Evolutionary conservation across 2,888 invertebrate genomes (phyloP).

Genomic region (Zeuzera pyrina): DNA sequence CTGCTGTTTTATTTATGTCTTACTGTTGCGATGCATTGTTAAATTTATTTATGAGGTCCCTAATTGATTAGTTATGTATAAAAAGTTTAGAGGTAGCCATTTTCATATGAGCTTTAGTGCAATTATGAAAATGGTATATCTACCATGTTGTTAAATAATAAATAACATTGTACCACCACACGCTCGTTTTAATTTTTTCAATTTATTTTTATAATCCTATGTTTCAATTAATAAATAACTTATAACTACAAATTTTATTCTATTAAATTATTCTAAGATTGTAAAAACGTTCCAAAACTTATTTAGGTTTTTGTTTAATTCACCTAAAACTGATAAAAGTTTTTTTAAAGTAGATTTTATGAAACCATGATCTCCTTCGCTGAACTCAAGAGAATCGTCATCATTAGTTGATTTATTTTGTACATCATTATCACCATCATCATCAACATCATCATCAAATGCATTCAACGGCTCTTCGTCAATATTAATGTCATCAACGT

Average conservation of each 20-base stretch:
- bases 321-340: slow-evolving; percentile 35
- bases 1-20: slow-evolving; percentile 32
- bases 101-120: slow-evolving; percentile 54
- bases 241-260: neutral
- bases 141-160: slow-evolving; percentile 76
- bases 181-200: slow-evolving; percentile 46
- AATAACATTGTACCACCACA: slow-evolving; percentile 80
- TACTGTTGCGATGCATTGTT: slow-evolving; percentile 58
- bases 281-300: slow-evolving; percentile 44
- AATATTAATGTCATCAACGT: slow-evolving; percentile 15
- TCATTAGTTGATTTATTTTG: slow-evolving; percentile 37
- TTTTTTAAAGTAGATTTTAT: slow-evolving; percentile 41
- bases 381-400: slow-evolving; percentile 24
- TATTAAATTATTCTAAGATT: slow-evolving; percentile 34
- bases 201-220: neutral
- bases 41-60: slow-evolving; percentile 53
- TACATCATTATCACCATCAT: slow-evolving; percentile 21
- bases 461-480: slow-evolving; percentile 16
- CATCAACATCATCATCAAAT: slow-evolving; percentile 8
- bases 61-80: slow-evolving; percentile 58
- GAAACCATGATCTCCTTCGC: slow-evolving; percentile 31
- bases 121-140: slow-evolving; percentile 66
- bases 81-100: slow-evolving; percentile 70
- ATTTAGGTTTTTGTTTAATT: slow-evolving; percentile 49
- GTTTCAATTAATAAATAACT: neutral